Conservation (phyloP, 2,797 vertebrate genomes). For the Jordanella pulchra region DNA sequence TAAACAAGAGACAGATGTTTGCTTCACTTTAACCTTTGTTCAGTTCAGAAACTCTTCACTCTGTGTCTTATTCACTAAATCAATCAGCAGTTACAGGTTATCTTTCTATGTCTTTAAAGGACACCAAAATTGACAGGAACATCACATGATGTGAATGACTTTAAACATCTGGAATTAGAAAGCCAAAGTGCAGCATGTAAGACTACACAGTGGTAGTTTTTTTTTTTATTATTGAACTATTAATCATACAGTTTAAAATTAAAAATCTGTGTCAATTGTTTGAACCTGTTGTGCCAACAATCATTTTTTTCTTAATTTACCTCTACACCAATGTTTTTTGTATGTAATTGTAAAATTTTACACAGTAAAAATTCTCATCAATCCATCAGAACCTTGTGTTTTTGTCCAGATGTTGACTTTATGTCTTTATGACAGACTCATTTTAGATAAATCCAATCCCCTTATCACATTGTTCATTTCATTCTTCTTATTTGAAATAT, state of each 20-base stretch:
- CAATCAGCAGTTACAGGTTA: neutral
- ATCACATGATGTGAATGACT: constrained; percentile 1
- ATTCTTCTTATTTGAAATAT: neutral
- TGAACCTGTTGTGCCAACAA: neutral
- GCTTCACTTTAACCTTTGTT: constrained; percentile 12
- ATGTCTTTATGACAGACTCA: neutral
- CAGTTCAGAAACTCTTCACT: neutral
- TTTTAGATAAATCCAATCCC: too few species aligned
- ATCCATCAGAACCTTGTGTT: neutral
- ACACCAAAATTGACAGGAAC: neutral
- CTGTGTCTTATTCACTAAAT: neutral
- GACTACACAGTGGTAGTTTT: neutral
- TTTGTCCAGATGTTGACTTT: neutral
- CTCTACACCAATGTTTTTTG: too few species aligned
- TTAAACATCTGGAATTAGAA: neutral
- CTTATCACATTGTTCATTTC: neutral
- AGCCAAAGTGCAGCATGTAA: neutral
- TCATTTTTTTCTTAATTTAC: too few species aligned
- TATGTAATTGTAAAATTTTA: too few species aligned
- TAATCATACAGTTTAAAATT: neutral
- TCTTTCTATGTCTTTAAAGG: neutral
- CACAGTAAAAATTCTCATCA: neutral
- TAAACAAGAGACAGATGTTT: neutral
- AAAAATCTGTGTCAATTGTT: too few species aligned
- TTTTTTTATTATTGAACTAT: neutral